These are phyloP conservation scores for Gnatocerus cornutus DNA, from an alignment of 2,888 invertebrate genomes.

Conservation along the genomic window DNA sequence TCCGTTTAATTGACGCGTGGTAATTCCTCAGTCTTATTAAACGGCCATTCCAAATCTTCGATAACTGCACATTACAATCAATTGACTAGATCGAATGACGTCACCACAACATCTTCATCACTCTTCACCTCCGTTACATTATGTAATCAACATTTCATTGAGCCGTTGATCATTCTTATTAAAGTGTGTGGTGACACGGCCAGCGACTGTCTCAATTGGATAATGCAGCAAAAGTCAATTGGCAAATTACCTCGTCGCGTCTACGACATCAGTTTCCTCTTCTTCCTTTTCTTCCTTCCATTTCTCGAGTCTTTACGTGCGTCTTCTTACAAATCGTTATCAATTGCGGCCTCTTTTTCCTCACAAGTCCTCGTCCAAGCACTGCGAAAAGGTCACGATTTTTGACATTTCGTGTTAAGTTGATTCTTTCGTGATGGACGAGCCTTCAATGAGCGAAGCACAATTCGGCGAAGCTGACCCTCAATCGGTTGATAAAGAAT, in stretches of 20 bases:
- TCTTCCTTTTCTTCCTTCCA: constrained; percentile 1
- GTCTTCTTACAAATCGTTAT: neutral
- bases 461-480: constrained; percentile 73
- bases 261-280: constrained; percentile 10
- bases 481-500: constrained; percentile 75
- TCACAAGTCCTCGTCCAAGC: neutral
- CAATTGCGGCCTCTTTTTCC: constrained; percentile 4
- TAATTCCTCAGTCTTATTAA: too few relatives aligned
- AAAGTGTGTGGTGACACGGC: constrained; percentile 37
- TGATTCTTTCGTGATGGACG: constrained; percentile 1
- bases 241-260: constrained; percentile 24
- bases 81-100: neutral
- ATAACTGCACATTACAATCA: neutral
- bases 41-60: neutral
- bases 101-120: neutral
- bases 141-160: constrained; percentile 20
- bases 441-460: constrained; percentile 65
- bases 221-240: constrained; percentile 33
- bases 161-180: constrained; percentile 26
- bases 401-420: constrained; percentile 13
- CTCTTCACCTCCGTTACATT: constrained; percentile 16
- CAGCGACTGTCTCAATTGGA: constrained; percentile 35
- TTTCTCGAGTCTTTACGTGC: neutral
- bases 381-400: constrained; percentile 8
- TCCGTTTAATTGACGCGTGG: too few relatives aligned